phyloP scores from a whole-genome alignment of 1,140 invertebrate species.

The Tetramorium simillimum region DNA sequence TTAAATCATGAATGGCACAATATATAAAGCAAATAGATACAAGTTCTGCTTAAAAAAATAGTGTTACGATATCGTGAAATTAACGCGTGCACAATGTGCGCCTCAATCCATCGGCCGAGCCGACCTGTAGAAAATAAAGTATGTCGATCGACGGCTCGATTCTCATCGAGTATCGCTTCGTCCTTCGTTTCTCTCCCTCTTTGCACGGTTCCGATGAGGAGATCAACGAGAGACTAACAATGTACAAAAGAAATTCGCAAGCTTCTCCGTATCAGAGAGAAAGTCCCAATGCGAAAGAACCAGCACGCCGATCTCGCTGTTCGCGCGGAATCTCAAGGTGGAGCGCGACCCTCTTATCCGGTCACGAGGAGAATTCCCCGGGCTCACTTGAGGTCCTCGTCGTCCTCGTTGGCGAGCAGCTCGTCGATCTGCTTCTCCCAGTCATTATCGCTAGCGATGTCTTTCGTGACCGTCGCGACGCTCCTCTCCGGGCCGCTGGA shows the following conservation, averaged over 20 bases:
- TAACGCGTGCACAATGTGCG: background rate
- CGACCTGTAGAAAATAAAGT: background rate
- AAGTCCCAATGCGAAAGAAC: background rate
- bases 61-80: background rate
- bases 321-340: slow-evolving; percentile 43
- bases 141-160: background rate
- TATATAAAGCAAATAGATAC: background rate
- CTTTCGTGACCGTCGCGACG: slow-evolving; percentile 59
- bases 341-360: slow-evolving; percentile 60
- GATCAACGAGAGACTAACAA: background rate
- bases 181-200: background rate
- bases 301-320: slow-evolving; percentile 12
- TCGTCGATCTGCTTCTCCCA: slow-evolving; percentile 87
- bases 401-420: slow-evolving; percentile 84
- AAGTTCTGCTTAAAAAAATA: slow-evolving; percentile 14
- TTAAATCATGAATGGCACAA: background rate
- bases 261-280: background rate
- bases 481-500: slow-evolving; percentile 66
- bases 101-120: background rate
- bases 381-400: slow-evolving; percentile 83
- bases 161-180: slow-evolving; percentile 16
- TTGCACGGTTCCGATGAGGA: background rate
- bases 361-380: slow-evolving; percentile 39
- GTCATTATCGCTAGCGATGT: slow-evolving; percentile 82
- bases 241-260: slow-evolving; percentile 18